phyloP scores from a whole-genome alignment of 2,888 invertebrate genomes.

The Stegophylla sp. region DNA sequence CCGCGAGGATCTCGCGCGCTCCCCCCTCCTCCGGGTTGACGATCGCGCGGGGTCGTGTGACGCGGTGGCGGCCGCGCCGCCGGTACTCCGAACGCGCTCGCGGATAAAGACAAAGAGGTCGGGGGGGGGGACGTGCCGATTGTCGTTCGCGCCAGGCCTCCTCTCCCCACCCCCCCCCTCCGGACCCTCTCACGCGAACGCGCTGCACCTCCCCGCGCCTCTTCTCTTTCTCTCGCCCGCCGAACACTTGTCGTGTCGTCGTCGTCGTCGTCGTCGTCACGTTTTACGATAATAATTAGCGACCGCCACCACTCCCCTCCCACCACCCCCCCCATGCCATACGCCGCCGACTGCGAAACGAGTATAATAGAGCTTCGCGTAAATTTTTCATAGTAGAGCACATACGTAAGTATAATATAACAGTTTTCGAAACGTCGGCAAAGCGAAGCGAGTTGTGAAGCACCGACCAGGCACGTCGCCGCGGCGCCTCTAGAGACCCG shows the following conservation, averaged over 20 bases:
- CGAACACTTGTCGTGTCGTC: not conserved
- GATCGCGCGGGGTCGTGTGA: not conserved
- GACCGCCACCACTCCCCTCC: not conserved
- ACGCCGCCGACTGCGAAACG: not conserved
- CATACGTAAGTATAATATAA: too few relatives aligned
- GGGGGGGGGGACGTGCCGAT: slow-evolving; percentile 58
- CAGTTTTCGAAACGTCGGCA: not conserved
- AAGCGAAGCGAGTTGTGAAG: not conserved
- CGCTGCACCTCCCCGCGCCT: not conserved
- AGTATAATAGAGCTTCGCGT: too few relatives aligned
- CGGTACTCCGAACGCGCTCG: too few relatives aligned
- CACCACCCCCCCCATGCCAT: not conserved
- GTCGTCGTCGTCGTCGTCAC: slow-evolving; percentile 19
- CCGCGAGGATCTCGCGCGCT: too few relatives aligned
- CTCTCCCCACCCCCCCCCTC: not conserved
- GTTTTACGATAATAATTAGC: slow-evolving; percentile 45
- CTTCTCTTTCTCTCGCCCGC: not conserved
- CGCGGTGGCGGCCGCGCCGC: too few relatives aligned
- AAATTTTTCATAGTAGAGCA: too few relatives aligned
- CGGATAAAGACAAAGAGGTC: slow-evolving; percentile 52
- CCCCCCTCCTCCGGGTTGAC: not conserved
- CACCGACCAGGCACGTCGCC: not conserved
- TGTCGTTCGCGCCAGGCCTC: slow-evolving; percentile 8
- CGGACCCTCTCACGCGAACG: not conserved
- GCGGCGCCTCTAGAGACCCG: not conserved